phyloP scores from a whole-genome alignment of 2,888 invertebrate species.

The Baronia brevicornis region DNA sequence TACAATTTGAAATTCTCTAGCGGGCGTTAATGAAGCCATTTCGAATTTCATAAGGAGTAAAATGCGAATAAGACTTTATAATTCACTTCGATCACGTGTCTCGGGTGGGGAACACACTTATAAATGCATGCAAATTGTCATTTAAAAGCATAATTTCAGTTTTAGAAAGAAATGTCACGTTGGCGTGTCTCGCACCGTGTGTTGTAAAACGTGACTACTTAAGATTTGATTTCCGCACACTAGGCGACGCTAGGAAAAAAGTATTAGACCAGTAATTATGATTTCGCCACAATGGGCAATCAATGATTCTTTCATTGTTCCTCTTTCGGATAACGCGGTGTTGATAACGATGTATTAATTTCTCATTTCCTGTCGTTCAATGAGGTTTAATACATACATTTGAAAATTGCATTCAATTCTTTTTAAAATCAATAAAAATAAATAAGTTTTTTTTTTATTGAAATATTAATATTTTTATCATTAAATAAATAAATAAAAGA shows the following conservation, averaged over 20 bases:
- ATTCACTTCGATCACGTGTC: slow-evolving; percentile 29
- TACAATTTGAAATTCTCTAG: slow-evolving; percentile 32
- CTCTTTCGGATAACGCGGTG: slow-evolving; percentile 43
- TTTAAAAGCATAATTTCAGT: slow-evolving; percentile 37
- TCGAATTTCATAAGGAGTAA: slow-evolving; percentile 38
- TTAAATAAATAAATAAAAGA: too few species aligned
- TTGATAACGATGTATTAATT: slow-evolving; percentile 41
- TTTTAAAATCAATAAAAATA: slow-evolving; percentile 31
- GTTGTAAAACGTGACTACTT: slow-evolving; percentile 45
- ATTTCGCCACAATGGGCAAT: slow-evolving; percentile 49
- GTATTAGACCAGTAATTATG: slow-evolving; percentile 35
- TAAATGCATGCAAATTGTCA: slow-evolving; percentile 34
- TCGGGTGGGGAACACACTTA: slow-evolving; percentile 22
- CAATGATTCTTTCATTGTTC: slow-evolving; percentile 61
- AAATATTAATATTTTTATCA: too few species aligned
- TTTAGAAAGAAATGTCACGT: slow-evolving; percentile 47
- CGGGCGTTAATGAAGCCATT: slow-evolving; percentile 29
- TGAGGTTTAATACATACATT: too few species aligned
- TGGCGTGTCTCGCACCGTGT: slow-evolving; percentile 32
- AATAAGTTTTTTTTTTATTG: too few species aligned
- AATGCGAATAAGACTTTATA: slow-evolving; percentile 37
- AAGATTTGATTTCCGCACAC: slow-evolving; percentile 36
- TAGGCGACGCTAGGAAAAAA: slow-evolving; percentile 41
- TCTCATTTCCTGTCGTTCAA: slow-evolving; percentile 51
- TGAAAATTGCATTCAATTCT: too few species aligned